phyloP scores from a whole-genome alignment of 92 coral and sea anemone genomes.

The Paramuricea clavata region DNA sequence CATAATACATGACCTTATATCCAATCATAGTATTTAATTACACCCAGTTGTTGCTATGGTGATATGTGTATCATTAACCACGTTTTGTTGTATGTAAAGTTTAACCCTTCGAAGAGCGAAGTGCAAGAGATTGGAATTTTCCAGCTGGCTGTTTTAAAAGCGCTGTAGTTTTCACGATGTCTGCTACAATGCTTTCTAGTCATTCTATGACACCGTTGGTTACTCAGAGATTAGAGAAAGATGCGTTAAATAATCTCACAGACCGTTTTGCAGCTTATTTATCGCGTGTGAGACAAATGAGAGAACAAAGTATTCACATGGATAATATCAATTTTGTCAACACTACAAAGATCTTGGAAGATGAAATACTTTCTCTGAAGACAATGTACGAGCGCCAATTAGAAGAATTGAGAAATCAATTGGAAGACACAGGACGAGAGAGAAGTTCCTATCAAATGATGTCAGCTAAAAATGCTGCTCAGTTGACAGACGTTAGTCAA shows the following conservation, averaged over 20 bases:
- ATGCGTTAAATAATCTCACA: slow-evolving; percentile 85
- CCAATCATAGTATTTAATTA: slow-evolving; percentile 3
- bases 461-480: slow-evolving; percentile 90
- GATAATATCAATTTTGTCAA: slow-evolving; percentile 87
- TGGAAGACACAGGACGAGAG: slow-evolving; percentile 88
- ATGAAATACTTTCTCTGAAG: slow-evolving; percentile 87
- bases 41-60: slow-evolving; percentile 22
- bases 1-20: background rate
- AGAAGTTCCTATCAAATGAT: slow-evolving; percentile 91
- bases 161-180: slow-evolving; percentile 1
- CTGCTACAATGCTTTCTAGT: slow-evolving; percentile 17
- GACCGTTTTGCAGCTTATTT: slow-evolving; percentile 95
- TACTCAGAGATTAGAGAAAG: slow-evolving; percentile 84
- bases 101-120: background rate
- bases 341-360: slow-evolving; percentile 93
- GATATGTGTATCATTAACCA: slow-evolving; percentile 33
- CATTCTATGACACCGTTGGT: slow-evolving; percentile 64
- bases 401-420: slow-evolving; percentile 84
- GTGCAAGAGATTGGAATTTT: slow-evolving; percentile 1
- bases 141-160: background rate
- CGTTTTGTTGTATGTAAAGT: background rate
- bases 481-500: slow-evolving; percentile 88
- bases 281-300: slow-evolving; percentile 97
- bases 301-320: slow-evolving; percentile 92
- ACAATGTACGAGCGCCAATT: slow-evolving; percentile 91